Evolutionary conservation across 1,140 invertebrate genomes (phyloP), one percentile per base, ranked within the genome.

Genomic region (Micrasema longulum): DNA sequence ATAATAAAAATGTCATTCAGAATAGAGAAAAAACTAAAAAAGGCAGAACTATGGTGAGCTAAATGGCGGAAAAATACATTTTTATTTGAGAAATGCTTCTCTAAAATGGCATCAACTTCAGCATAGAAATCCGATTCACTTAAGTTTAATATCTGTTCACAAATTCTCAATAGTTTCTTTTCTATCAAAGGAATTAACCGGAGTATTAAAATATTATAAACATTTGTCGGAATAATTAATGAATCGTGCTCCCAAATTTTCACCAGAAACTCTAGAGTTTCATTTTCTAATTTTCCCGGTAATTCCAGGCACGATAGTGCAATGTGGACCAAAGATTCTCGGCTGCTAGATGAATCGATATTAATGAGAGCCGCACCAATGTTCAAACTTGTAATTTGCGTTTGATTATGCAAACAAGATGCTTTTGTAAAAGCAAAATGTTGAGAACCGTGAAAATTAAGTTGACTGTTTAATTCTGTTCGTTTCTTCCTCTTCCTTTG

Each of bases 1-100:
- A n/a, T 64, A 3, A 64, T 18, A 64, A 47, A 64, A 12, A 64
- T 26, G 26, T 64, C 60, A 64, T 64, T 64, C 7, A 64, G 22
- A 14, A 64, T 48, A 31, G n/a, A 64, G 26, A 31, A 64, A 31
- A 31, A 31, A 31, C 26, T 31, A 47, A 47, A 64, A 1, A 64
- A n/a, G 6, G 7, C 14, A 23, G 43, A 47, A 6, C 41, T 31
- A n/a, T 26, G 47, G 4, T 26, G n/a, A 14, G 41, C 22, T 5
- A 64, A 18, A 1, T 41, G 38, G n/a, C 31, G 14, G 26, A 64
- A 26, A 12, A 64, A 64, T 7, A 64, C 43, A 31, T 47, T 22
- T 31, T 26, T 47, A 48, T 64, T 64, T n/a, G 60, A 23, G 23
- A 64, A 64, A 31, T 31, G 9, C 26, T 5, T 47, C n/a, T 64